Evolutionary conservation across 2,797 vertebrate genomes (phyloP).

Genomic region (Allobates femoralis): DNA sequence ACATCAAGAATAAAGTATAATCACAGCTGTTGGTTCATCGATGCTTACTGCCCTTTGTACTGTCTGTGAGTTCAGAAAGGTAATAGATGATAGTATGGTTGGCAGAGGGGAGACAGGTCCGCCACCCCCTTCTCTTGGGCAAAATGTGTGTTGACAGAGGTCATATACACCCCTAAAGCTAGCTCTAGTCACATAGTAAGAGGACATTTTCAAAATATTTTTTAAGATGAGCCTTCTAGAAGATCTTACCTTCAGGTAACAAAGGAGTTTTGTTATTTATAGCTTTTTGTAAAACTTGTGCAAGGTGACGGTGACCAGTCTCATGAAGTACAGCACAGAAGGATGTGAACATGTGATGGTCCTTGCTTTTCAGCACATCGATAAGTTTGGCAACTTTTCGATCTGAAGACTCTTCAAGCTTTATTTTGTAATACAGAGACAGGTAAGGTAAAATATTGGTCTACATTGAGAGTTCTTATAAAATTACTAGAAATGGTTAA

Average conservation of each 20-base stretch:
- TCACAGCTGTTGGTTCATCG: too few species aligned
- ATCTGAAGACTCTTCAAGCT: constrained; percentile 55
- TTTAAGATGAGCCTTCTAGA: not conserved
- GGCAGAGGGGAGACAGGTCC: too few species aligned
- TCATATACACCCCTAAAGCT: not conserved
- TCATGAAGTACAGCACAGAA: constrained; percentile 62
- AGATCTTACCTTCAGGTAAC: constrained; percentile 36
- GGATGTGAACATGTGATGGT: constrained; percentile 51
- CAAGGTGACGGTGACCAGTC: constrained; percentile 57
- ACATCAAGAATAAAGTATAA: too few species aligned
- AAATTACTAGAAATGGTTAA: not conserved
- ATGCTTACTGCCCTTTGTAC: too few species aligned
- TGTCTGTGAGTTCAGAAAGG: too few species aligned
- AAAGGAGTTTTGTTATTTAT: not conserved
- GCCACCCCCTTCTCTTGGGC: too few species aligned
- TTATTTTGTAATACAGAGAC: not conserved
- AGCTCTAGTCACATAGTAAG: not conserved
- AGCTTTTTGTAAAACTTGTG: constrained; percentile 57
- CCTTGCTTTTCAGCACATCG: constrained; percentile 54
- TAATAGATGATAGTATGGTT: too few species aligned
- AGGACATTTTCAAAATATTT: not conserved
- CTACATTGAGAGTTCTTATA: not conserved
- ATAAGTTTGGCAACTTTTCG: constrained; percentile 58
- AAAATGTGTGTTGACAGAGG: not conserved
- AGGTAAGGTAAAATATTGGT: not conserved